A percentile compares a stretch with the other conserved stretches of the same genome.
phyloP scores from a whole-genome alignment of 2,113 vertebrate species.

The Labeo catla region DNA sequence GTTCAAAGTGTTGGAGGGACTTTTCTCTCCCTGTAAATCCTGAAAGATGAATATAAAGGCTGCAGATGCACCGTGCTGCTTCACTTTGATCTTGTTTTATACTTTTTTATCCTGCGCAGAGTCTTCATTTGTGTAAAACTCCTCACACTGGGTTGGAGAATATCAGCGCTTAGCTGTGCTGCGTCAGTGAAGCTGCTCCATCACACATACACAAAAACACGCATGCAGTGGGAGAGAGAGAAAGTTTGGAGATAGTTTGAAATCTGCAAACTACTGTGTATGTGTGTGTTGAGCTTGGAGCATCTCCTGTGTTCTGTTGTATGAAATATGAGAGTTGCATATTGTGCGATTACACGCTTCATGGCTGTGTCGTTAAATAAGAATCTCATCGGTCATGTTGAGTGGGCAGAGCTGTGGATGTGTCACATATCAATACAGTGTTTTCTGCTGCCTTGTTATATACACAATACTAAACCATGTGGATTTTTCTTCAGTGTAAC shows the following conservation, averaged over 20 bases:
- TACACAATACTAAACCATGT: neutral
- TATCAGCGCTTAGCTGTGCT: slow-evolving; percentile 1
- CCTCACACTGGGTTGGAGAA: slow-evolving; percentile 30
- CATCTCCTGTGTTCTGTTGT: slow-evolving; percentile 5
- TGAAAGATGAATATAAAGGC: slow-evolving; percentile 41
- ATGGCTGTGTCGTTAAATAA: neutral
- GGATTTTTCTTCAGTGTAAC: neutral
- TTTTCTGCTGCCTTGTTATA: neutral
- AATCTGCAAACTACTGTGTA: neutral
- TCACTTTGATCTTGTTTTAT: slow-evolving; percentile 50
- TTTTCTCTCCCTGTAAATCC: slow-evolving; percentile 29
- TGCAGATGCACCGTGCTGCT: slow-evolving; percentile 34
- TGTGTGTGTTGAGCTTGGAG: neutral
- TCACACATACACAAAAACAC: neutral
- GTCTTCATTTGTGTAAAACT: slow-evolving; percentile 50
- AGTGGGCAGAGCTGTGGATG: neutral
- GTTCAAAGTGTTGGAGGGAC: slow-evolving; percentile 39
- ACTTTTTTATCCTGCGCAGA: slow-evolving; percentile 29
- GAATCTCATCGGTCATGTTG: neutral
- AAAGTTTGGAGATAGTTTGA: neutral
- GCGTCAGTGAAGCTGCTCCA: slow-evolving; percentile 18
- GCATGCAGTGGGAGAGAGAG: neutral
- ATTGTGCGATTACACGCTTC: neutral
- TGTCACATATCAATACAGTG: slow-evolving; percentile 12
- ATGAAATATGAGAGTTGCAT: slow-evolving; percentile 29